Evolutionary conservation across 2,888 invertebrate genomes (phyloP).

Genomic region (Cephus pulcher): DNA sequence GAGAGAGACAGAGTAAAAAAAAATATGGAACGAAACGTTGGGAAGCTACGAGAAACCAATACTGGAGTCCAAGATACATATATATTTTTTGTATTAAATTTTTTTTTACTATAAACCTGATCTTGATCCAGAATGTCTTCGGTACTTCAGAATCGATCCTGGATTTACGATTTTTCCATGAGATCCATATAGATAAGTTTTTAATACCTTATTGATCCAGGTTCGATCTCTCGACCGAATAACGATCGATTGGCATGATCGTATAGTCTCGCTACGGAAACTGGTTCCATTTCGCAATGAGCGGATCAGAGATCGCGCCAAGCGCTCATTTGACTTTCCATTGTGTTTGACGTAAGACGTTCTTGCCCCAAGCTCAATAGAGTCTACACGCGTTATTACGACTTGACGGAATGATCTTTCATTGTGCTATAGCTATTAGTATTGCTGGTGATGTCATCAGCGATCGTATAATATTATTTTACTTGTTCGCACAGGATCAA

Average conservation of each 20-base stretch:
- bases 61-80: not conserved
- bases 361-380: conserved; percentile 1
- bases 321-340: conserved; percentile 30
- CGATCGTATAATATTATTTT: not conserved
- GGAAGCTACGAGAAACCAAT: not conserved
- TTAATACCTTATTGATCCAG: not conserved
- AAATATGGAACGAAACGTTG: not conserved
- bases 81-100: not conserved
- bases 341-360: conserved; percentile 21
- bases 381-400: not conserved
- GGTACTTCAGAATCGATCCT: not conserved
- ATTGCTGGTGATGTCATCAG: not conserved
- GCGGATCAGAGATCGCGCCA: conserved; percentile 26
- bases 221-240: not conserved
- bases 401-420: not conserved
- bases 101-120: not conserved
- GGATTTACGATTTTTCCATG: not conserved
- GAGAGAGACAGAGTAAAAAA: conserved; percentile 1
- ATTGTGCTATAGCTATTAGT: not conserved
- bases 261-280: conserved; percentile 13
- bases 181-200: not conserved
- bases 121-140: not conserved
- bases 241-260: not conserved
- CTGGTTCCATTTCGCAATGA: conserved; percentile 29
- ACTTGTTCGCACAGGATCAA: not conserved